Percentiles rank a stretch among this genome's conserved stretches.
These are phyloP conservation scores for Sandelia bainsii DNA, from an alignment of 2,797 vertebrate genomes.

Conservation along the genomic window DNA sequence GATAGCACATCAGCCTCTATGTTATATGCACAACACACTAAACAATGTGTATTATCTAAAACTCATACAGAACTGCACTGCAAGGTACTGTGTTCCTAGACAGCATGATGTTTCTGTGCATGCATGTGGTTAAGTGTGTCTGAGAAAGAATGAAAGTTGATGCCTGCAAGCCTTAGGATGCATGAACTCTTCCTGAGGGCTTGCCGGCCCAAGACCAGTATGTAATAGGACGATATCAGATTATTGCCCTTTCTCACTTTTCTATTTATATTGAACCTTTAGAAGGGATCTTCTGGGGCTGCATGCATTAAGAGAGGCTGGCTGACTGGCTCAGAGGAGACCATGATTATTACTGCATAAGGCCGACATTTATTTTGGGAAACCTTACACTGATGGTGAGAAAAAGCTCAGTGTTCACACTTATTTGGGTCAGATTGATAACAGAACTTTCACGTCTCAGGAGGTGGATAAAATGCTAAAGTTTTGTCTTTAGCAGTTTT, in stretches of 20 bases:
- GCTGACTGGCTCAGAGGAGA: background rate
- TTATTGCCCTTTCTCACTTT: constrained; percentile 49
- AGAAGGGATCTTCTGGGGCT: constrained; percentile 5
- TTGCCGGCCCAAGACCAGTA: constrained; percentile 31
- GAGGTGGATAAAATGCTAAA: constrained; percentile 47
- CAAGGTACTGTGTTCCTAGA: background rate
- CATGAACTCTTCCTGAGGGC: constrained; percentile 28
- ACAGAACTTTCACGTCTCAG: constrained; percentile 37
- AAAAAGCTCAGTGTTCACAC: constrained; percentile 22
- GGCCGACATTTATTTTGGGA: constrained; percentile 5
- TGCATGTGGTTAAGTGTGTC: constrained; percentile 6
- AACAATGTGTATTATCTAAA: background rate
- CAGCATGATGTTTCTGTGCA: background rate
- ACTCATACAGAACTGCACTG: background rate
- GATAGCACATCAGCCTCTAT: constrained; percentile 17
- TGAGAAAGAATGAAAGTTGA: constrained; percentile 36
- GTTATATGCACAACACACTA: constrained; percentile 22
- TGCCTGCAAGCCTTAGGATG: constrained; percentile 14
- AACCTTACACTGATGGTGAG: constrained; percentile 19
- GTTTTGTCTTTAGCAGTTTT: constrained; percentile 42
- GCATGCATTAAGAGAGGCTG: background rate
- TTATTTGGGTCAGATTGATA: constrained; percentile 45
- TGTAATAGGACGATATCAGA: constrained; percentile 52
- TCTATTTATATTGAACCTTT: constrained; percentile 38
- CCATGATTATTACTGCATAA: background rate